A percentile compares a stretch with the other conserved stretches of the same genome.
Conservation (phyloP, 37 sponge, comb jelly and placozoan genomes). For the Hormiphora californensis region DNA sequence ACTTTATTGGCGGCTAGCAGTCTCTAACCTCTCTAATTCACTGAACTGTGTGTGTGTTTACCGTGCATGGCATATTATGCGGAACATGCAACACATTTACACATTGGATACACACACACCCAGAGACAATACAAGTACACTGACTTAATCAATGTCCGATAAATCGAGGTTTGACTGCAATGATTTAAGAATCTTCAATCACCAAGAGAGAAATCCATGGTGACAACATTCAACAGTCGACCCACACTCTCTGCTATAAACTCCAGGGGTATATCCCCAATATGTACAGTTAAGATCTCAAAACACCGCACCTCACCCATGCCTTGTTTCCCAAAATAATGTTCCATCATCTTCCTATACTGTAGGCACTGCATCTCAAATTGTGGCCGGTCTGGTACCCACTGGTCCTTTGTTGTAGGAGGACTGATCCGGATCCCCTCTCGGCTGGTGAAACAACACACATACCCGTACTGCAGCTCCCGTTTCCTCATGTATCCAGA, state of each 20-base stretch:
- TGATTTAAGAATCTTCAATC: too few relatives aligned
- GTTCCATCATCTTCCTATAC: constrained; percentile 9
- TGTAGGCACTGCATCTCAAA: neutral
- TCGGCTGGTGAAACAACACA: neutral
- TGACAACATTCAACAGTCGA: neutral
- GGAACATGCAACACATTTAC: too few relatives aligned
- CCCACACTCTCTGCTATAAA: neutral
- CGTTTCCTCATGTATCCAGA: neutral
- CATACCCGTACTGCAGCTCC: neutral
- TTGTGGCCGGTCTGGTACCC: neutral
- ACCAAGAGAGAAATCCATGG: neutral
- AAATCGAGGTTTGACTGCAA: too few relatives aligned
- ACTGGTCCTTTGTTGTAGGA: neutral
- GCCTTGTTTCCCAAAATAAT: constrained; percentile 11
- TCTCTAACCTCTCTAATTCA: too few relatives aligned
- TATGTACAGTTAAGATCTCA: constrained; percentile 23
- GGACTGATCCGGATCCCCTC: neutral
- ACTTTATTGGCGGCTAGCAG: too few relatives aligned
- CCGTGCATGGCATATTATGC: too few relatives aligned
- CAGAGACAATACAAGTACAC: too few relatives aligned
- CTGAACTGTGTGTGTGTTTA: too few relatives aligned
- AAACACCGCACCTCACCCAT: neutral
- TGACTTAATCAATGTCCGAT: too few relatives aligned
- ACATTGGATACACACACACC: too few relatives aligned
- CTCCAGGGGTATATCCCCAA: constrained; percentile 33